Conservation (phyloP, 2,797 vertebrate species). For the Sylvia borin region DNA sequence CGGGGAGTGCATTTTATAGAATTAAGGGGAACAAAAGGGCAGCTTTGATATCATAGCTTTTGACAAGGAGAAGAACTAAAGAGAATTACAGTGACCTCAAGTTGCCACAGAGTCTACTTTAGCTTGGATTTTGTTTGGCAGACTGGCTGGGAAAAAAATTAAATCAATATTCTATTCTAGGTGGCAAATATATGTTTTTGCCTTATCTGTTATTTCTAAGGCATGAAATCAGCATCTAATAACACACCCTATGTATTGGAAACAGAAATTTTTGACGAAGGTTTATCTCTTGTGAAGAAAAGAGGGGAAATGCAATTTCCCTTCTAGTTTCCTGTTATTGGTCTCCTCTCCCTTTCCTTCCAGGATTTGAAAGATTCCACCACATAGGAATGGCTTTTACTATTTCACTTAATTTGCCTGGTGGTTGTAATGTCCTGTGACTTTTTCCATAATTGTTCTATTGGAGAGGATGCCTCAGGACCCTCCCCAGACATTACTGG, state of each 20-base stretch:
- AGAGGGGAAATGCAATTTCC: background rate
- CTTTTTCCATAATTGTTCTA: background rate
- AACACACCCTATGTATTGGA: background rate
- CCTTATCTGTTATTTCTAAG: conserved; percentile 21
- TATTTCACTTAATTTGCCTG: background rate
- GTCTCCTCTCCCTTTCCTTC: background rate
- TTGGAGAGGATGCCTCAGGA: background rate
- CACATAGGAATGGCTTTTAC: background rate
- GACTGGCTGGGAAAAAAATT: background rate
- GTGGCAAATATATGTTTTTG: background rate
- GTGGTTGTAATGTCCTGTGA: conserved; percentile 1
- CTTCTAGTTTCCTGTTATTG: background rate
- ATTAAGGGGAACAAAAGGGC: conserved; percentile 53
- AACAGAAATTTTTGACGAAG: background rate
- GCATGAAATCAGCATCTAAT: conserved; percentile 26
- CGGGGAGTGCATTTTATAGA: background rate
- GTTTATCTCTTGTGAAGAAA: background rate
- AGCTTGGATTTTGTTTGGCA: background rate
- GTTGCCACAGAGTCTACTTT: conserved; percentile 10
- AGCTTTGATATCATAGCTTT: conserved; percentile 31
- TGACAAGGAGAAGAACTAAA: conserved; percentile 35
- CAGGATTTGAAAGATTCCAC: background rate
- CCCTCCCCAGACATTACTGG: background rate
- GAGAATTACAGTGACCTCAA: conserved; percentile 32
- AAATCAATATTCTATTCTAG: background rate